Evolutionary conservation across 2,113 vertebrate species (phyloP).

Genomic region (Hippocampus guttulatus): DNA sequence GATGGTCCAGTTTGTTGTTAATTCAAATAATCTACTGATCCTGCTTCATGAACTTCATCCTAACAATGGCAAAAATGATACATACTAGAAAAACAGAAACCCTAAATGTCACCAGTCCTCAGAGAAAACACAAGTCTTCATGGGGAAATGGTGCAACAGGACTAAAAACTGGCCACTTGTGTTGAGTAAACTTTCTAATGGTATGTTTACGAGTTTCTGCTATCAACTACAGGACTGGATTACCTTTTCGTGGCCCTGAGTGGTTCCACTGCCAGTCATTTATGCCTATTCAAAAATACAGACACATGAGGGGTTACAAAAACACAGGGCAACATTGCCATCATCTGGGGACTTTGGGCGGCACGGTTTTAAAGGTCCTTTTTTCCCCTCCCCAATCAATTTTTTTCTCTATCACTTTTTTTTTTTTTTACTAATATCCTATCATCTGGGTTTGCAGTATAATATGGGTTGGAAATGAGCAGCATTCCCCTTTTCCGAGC

Average conservation of each 20-base stretch:
- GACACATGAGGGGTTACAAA: slow-evolving; percentile 67
- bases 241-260: slow-evolving; percentile 72
- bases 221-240: slow-evolving; percentile 52
- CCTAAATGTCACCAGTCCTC: slow-evolving; percentile 17
- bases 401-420: too few species aligned
- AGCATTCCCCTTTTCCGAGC: too few species aligned
- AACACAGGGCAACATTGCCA: slow-evolving; percentile 38
- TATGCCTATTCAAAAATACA: slow-evolving; percentile 73
- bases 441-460: too few species aligned
- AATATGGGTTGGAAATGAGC: too few species aligned
- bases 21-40: slow-evolving; percentile 59
- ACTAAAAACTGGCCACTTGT: slow-evolving; percentile 49
- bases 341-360: slow-evolving; percentile 24
- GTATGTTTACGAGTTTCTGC: slow-evolving; percentile 35
- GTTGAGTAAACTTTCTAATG: slow-evolving; percentile 22
- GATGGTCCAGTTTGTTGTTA: slow-evolving; percentile 37
- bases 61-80: slow-evolving; percentile 25
- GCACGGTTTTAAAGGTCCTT: neutral
- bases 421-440: too few species aligned
- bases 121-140: slow-evolving; percentile 13
- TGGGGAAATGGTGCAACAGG: slow-evolving; percentile 17
- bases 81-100: slow-evolving; percentile 13
- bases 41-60: slow-evolving; percentile 67
- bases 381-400: too few species aligned
- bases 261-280: slow-evolving; percentile 74